Conservation (phyloP, 2,888 invertebrate species). For the Coelopa pilipes region DNA sequence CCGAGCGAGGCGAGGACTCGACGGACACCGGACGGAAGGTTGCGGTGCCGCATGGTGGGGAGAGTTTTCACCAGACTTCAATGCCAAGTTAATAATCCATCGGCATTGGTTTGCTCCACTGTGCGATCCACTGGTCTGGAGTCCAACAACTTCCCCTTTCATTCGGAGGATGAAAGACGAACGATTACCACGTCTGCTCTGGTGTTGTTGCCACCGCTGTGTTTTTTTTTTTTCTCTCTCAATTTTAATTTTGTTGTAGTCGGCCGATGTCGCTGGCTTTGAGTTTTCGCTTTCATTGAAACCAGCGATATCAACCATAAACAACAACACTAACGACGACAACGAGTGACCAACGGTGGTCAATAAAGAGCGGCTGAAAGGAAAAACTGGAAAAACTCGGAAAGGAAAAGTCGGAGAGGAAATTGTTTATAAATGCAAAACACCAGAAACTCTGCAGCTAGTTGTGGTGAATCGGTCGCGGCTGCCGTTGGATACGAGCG, state of each 20-base stretch:
- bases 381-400: slow-evolving; percentile 32
- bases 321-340: too few relatives aligned
- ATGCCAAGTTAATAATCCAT: too few relatives aligned
- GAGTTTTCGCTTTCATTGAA: slow-evolving; percentile 35
- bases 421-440: slow-evolving; percentile 20
- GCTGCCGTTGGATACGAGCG: slow-evolving; percentile 4
- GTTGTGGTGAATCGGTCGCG: neutral
- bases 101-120: neutral
- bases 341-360: neutral
- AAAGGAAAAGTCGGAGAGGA: slow-evolving; percentile 8
- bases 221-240: too few relatives aligned
- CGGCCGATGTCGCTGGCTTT: slow-evolving; percentile 6
- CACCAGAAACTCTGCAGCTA: slow-evolving; percentile 23
- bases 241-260: too few relatives aligned
- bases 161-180: neutral
- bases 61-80: too few relatives aligned
- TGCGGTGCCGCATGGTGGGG: too few relatives aligned
- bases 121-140: neutral
- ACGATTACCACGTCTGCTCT: slow-evolving; percentile 3
- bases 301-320: neutral
- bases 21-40: too few relatives aligned
- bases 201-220: too few relatives aligned
- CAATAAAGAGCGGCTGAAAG: neutral
- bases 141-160: slow-evolving; percentile 36
- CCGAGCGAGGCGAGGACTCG: too few relatives aligned